phyloP scores from a whole-genome alignment of 2,113 vertebrate species.

The Sander lucioperca region DNA sequence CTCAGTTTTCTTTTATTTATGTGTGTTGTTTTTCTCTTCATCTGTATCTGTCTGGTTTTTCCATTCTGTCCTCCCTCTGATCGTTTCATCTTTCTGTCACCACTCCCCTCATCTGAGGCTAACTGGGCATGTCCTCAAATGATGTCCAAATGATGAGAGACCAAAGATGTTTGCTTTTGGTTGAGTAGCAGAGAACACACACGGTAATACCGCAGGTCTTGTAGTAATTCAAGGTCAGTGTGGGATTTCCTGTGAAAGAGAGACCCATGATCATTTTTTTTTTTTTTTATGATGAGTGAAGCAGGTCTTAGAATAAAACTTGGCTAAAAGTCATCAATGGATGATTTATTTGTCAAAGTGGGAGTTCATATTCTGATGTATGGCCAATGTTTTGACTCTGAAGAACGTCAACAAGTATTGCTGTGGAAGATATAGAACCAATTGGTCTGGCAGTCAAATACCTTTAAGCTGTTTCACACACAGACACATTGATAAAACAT shows the following conservation, averaged over 20 bases:
- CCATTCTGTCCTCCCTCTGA: slow-evolving; percentile 15
- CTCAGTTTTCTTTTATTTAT: neutral
- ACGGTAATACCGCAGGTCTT: slow-evolving; percentile 20
- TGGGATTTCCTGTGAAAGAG: slow-evolving; percentile 13
- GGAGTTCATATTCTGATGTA: slow-evolving; percentile 17
- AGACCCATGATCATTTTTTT: neutral
- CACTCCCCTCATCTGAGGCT: slow-evolving; percentile 29
- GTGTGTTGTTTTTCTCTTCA: neutral
- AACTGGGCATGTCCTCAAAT: slow-evolving; percentile 46
- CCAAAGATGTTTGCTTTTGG: slow-evolving; percentile 49
- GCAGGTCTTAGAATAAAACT: slow-evolving; percentile 32
- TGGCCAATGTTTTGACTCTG: slow-evolving; percentile 5
- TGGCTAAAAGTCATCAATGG: neutral
- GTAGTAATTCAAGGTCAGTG: slow-evolving; percentile 24
- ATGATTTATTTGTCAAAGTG: slow-evolving; percentile 21
- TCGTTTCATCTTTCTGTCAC: slow-evolving; percentile 17
- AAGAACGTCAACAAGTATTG: slow-evolving; percentile 21
- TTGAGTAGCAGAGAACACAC: slow-evolving; percentile 28
- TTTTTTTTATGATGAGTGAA: slow-evolving; percentile 44
- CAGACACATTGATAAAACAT: neutral
- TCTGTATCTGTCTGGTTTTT: slow-evolving; percentile 19
- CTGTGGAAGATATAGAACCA: slow-evolving; percentile 8
- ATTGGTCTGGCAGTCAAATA: neutral
- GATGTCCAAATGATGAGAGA: slow-evolving; percentile 61
- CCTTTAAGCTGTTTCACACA: neutral